phyloP scores from a whole-genome alignment of 2,797 vertebrate genomes.

The Onychomys leucogaster region DNA sequence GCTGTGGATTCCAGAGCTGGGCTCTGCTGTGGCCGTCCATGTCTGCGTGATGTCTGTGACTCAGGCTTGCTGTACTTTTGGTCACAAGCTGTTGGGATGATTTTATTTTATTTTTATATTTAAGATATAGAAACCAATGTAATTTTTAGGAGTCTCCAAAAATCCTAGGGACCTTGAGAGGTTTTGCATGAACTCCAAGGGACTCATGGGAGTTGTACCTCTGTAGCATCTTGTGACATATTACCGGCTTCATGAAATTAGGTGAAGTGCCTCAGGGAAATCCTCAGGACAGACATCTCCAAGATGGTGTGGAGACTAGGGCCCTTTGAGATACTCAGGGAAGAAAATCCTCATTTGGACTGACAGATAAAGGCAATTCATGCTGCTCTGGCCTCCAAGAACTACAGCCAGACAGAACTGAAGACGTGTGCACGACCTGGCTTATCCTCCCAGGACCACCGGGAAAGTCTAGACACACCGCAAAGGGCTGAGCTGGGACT shows the following conservation, averaged over 20 bases:
- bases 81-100: not conserved
- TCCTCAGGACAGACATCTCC: not conserved
- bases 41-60: not conserved
- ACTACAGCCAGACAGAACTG: not conserved
- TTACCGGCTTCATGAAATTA: not conserved
- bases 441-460: not conserved
- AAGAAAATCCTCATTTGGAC: not conserved
- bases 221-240: not conserved
- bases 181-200: not conserved
- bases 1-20: not conserved
- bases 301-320: not conserved
- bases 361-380: not conserved
- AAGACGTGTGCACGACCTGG: not conserved
- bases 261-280: not conserved
- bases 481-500: not conserved
- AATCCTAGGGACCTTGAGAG: not conserved
- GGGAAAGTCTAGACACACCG: fast-evolving
- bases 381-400: not conserved
- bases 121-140: constrained; percentile 52
- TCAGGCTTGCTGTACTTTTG: not conserved
- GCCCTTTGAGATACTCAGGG: constrained; percentile 41
- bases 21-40: not conserved
- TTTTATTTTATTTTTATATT: constrained; percentile 78
- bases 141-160: constrained; percentile 50
- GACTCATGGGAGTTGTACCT: not conserved